phyloP scores from a whole-genome alignment of 2,888 invertebrate genomes.

The Bugulina stolonifera region DNA sequence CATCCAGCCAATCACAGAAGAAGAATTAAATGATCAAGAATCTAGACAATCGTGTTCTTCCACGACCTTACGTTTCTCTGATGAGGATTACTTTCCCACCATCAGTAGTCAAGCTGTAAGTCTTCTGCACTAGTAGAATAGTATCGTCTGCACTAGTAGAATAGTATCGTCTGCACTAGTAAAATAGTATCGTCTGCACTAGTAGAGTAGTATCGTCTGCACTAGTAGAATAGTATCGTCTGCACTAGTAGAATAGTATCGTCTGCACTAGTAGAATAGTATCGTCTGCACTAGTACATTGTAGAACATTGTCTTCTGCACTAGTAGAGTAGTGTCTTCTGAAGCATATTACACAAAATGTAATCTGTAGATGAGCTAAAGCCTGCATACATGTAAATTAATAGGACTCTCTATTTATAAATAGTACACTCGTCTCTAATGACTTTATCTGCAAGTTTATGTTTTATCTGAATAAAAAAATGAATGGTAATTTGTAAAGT shows the following conservation, averaged over 20 bases:
- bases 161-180: background rate
- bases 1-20: slow-evolving; percentile 8
- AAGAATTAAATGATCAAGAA: background rate
- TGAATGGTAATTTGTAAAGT: too few relatives aligned
- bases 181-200: background rate
- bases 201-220: background rate
- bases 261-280: background rate
- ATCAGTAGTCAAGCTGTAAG: background rate
- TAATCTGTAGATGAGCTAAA: too few relatives aligned
- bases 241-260: background rate
- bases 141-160: background rate
- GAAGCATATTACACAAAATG: too few relatives aligned
- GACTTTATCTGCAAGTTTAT: too few relatives aligned
- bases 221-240: background rate
- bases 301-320: too few relatives aligned
- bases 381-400: too few relatives aligned
- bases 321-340: too few relatives aligned
- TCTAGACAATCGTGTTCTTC: background rate
- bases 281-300: too few relatives aligned
- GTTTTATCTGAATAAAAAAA: too few relatives aligned
- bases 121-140: background rate
- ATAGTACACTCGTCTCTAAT: too few relatives aligned
- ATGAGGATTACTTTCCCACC: slow-evolving; percentile 20
- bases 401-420: too few relatives aligned
- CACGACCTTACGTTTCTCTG: background rate